A percentile compares a stretch with the other conserved stretches of the same genome.
These are phyloP conservation scores for Eriocheir sinensis DNA, from an alignment of 1,140 invertebrate genomes.

Conservation along the genomic window DNA sequence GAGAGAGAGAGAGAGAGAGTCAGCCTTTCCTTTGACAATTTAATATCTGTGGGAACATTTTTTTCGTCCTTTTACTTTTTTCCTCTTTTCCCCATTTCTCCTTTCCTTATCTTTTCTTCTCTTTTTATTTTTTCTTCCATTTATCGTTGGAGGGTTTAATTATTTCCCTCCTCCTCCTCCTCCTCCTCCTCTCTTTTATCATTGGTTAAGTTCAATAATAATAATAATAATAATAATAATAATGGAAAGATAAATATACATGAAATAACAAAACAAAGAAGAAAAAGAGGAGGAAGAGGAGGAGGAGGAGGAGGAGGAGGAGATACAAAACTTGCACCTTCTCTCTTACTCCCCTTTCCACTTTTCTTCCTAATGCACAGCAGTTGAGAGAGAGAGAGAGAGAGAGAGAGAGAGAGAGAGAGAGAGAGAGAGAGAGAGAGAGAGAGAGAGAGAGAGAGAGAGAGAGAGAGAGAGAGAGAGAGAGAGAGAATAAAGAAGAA, in stretches of 20 bases:
- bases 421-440: too few species aligned
- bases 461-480: too few species aligned
- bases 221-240: too few species aligned
- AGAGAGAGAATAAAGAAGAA: too few species aligned
- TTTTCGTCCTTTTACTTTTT: not conserved
- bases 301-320: not conserved
- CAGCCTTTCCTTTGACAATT: not conserved
- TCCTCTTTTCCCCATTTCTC: not conserved
- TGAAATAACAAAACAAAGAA: not conserved
- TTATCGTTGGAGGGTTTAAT: too few species aligned
- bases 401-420: too few species aligned
- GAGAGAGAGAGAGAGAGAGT: not conserved
- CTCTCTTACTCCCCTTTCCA: too few species aligned
- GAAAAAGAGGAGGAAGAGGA: not conserved
- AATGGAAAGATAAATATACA: not conserved
- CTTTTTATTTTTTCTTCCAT: not conserved
- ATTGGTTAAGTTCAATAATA: not conserved
- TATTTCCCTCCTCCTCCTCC: not conserved
- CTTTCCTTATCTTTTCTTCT: not conserved
- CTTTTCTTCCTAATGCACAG: not conserved
- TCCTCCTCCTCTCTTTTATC: not conserved
- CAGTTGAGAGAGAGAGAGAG: not conserved
- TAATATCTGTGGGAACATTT: not conserved
- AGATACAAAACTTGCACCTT: slow-evolving; percentile 25
- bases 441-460: too few species aligned